Evolutionary conservation across 1,140 invertebrate species (phyloP), one percentile per base, ranked within the genome.

Genomic region (Neodiprion pinetum): DNA sequence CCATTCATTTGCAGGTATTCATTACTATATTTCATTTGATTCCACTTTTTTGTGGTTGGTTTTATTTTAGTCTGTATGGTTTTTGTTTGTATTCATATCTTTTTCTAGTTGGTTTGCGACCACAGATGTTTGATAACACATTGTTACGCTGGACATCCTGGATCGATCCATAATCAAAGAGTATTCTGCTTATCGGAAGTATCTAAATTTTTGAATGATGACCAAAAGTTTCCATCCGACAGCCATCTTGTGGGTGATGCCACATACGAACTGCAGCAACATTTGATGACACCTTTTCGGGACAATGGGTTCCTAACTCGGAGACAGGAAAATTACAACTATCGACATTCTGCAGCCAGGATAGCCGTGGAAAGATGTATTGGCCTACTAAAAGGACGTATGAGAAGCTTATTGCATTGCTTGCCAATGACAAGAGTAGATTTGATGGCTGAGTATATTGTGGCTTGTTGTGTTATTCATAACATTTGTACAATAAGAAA

Each of bases 1-100:
- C 78, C 28, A 75, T 82, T 23, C 78, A 68, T 10, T 68, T 68
- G 17, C 67, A 68, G 21, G 67, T 68, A 68, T 23, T 10, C 17
- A 21, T 21, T 21, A 21, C 17, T 21, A 21, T 21, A 21, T 21
- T 21, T 21, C 17, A 21, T 21, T 21, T 21, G 17, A 21, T 21
- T 21, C 17, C 17, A 21, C 17, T 21, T 21, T 21, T 21, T 21
- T 21, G 17, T 21, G 17, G 17, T 21, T 21, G 17, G 17, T 21
- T 21, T 21, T 21, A 21, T 21, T 21, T 21, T 21, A 21, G 17
- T 21, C 17, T 21, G 17, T 21, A 21, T 21, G 17, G 17, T 21
- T 21, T 21, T 21, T 21, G 17, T 21, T 21, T 21, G 17, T 21
- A 21, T 21, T 21, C 17, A 21, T 21, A 10, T 53, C 50, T 10